Evolutionary conservation across 2,888 invertebrate genomes (phyloP).

Genomic region (Xestoiulus laeticollis): DNA sequence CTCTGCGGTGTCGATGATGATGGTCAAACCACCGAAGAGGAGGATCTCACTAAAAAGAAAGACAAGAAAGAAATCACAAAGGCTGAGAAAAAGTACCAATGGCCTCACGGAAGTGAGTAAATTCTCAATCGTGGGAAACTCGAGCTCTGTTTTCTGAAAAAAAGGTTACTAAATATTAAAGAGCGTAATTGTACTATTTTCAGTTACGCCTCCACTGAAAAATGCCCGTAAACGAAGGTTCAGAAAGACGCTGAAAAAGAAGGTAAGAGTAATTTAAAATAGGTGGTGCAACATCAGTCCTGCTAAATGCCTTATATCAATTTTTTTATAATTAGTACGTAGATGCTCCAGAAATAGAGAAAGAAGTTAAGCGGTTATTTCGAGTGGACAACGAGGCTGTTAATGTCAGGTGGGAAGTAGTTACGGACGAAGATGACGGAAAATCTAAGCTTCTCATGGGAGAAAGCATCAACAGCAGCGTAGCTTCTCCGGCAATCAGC

Average conservation of each 20-base stretch:
- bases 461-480: slow-evolving; percentile 52
- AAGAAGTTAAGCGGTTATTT: slow-evolving; percentile 92
- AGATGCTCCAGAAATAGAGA: slow-evolving; percentile 97
- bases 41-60: slow-evolving; percentile 57
- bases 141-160: background rate
- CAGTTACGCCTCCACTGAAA: slow-evolving; percentile 90
- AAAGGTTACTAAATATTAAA: background rate
- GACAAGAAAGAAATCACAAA: slow-evolving; percentile 77
- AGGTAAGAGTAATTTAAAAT: slow-evolving; percentile 64
- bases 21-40: slow-evolving; percentile 70
- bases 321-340: slow-evolving; percentile 71
- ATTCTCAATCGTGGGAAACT: background rate
- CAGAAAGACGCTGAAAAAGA: slow-evolving; percentile 94
- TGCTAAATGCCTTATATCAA: background rate
- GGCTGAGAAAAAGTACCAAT: slow-evolving; percentile 91
- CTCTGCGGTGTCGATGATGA: slow-evolving; percentile 90
- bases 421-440: slow-evolving; percentile 83
- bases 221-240: slow-evolving; percentile 93
- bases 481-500: slow-evolving; percentile 53
- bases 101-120: slow-evolving; percentile 81
- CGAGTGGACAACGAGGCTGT: slow-evolving; percentile 93
- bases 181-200: slow-evolving; percentile 54
- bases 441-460: slow-evolving; percentile 54
- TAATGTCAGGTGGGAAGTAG: slow-evolving; percentile 86
- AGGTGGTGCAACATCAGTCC: background rate